phyloP scores from a whole-genome alignment of 2,113 vertebrate species.

The Scomber japonicus region DNA sequence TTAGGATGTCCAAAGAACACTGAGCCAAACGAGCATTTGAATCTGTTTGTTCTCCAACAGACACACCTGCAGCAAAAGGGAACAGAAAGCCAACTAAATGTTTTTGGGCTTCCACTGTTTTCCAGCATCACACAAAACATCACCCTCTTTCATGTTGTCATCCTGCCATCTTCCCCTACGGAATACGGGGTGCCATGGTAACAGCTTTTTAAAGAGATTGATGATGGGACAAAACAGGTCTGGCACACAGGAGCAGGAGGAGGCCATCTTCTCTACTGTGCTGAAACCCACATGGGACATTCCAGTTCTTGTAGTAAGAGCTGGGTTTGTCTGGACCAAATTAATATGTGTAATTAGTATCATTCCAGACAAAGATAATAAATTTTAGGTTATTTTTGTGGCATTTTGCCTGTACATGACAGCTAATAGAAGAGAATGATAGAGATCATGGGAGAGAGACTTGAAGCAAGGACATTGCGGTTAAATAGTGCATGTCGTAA shows the following conservation, averaged over 20 bases:
- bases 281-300: background rate
- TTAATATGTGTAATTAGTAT: background rate
- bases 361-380: background rate
- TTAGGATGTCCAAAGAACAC: constrained; percentile 10
- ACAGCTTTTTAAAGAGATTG: constrained; percentile 57
- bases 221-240: constrained; percentile 45
- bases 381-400: background rate
- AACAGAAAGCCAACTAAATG: constrained; percentile 17
- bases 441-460: constrained; percentile 29
- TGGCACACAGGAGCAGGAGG: constrained; percentile 28
- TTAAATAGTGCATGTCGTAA: background rate
- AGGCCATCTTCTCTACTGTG: constrained; percentile 13
- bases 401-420: constrained; percentile 1
- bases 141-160: constrained; percentile 47
- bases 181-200: constrained; percentile 51
- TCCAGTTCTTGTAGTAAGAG: constrained; percentile 2
- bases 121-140: constrained; percentile 56
- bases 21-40: constrained; percentile 41
- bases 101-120: constrained; percentile 12
- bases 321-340: background rate
- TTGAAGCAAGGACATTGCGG: background rate
- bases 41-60: constrained; percentile 38
- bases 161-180: constrained; percentile 39
- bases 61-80: constrained; percentile 45
- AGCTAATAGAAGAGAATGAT: background rate